Conservation (phyloP, 2,797 vertebrate species). For the Sebastes miniatus region DNA sequence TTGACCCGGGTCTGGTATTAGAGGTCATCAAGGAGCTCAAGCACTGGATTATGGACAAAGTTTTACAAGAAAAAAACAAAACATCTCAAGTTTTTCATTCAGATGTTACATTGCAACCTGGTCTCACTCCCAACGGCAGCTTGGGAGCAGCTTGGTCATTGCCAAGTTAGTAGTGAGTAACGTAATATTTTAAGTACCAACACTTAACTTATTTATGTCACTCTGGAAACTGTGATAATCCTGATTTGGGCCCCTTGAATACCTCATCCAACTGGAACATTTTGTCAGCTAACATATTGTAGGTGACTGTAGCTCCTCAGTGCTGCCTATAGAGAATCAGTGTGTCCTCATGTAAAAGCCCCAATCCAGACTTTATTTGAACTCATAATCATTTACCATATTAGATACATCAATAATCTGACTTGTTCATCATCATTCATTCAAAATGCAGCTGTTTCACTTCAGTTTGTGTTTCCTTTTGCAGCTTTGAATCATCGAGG, state of each 20-base stretch:
- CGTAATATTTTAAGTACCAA: background rate
- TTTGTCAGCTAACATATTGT: background rate
- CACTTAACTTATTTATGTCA: background rate
- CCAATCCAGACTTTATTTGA: background rate
- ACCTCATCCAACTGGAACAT: conserved; percentile 2
- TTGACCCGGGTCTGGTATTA: conserved; percentile 21
- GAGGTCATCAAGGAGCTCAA: conserved; percentile 26
- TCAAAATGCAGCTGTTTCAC: background rate
- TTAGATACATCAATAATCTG: background rate
- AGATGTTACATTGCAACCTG: background rate
- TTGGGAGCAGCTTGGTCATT: too few species aligned
- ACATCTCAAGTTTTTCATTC: background rate
- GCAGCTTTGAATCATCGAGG: background rate
- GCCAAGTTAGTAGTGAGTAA: background rate
- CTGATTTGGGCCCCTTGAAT: conserved; percentile 17
- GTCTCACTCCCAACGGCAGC: too few species aligned
- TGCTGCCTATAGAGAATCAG: background rate
- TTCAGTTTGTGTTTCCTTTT: background rate
- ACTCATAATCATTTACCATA: background rate
- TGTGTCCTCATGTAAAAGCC: background rate
- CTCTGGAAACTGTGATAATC: background rate
- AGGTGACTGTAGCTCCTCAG: background rate
- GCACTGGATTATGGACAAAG: background rate
- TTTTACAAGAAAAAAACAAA: background rate
- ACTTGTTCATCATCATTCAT: background rate